Evolutionary conservation across 2,113 vertebrate species (phyloP).

Genomic region (Nematolebias whitei): DNA sequence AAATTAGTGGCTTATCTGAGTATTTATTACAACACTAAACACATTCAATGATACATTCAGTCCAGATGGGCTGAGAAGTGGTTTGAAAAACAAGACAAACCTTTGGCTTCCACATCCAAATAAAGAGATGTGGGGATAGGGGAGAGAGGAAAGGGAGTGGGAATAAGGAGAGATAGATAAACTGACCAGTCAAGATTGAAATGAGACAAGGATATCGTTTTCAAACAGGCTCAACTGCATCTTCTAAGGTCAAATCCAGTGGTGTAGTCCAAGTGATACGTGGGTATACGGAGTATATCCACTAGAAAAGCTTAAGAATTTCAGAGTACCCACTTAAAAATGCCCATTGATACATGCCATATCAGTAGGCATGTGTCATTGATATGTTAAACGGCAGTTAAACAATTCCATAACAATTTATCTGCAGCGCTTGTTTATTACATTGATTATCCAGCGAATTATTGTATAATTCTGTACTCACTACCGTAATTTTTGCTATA

Average conservation of each 20-base stretch:
- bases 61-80: slow-evolving; percentile 12
- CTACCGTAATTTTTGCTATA: too few species aligned
- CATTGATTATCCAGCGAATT: too few species aligned
- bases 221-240: neutral
- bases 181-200: neutral
- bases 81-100: slow-evolving; percentile 45
- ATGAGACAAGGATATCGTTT: neutral
- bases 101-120: slow-evolving; percentile 52
- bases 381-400: too few species aligned
- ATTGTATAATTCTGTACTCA: too few species aligned
- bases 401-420: too few species aligned
- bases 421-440: too few species aligned
- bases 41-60: neutral
- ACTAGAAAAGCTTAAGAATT: too few species aligned
- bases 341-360: too few species aligned
- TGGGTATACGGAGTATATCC: too few species aligned
- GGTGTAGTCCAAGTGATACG: too few species aligned
- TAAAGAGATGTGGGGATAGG: slow-evolving; percentile 55
- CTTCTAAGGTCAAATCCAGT: neutral
- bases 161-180: slow-evolving; percentile 14
- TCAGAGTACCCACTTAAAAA: too few species aligned
- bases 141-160: slow-evolving; percentile 19
- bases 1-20: neutral
- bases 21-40: neutral
- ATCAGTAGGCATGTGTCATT: too few species aligned